Percentiles rank a stretch among this genome's conserved stretches.
Conservation (phyloP, 2,113 vertebrate species). For the Mirza zaza region DNA sequence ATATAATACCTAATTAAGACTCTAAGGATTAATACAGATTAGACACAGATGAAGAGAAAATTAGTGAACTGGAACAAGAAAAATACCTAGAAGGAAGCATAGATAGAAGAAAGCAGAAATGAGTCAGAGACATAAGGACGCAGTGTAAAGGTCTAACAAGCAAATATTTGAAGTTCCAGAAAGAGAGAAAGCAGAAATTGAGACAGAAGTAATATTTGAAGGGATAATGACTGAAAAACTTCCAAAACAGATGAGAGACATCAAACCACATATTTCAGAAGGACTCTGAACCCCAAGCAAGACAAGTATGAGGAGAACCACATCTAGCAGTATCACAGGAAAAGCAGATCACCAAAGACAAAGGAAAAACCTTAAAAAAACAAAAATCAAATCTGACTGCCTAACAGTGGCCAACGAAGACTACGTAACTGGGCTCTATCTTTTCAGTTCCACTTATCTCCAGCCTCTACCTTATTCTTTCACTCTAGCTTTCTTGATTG, state of each 20-base stretch:
- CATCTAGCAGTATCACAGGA: too few species aligned
- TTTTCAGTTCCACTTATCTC: neutral
- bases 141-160: neutral
- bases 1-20: neutral
- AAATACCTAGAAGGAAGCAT: neutral
- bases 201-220: neutral
- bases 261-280: neutral
- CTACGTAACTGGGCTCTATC: neutral
- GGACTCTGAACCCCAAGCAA: too few species aligned
- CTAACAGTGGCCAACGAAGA: accelerated
- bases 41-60: neutral
- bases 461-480: neutral
- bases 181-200: neutral
- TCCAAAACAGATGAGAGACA: neutral
- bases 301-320: neutral
- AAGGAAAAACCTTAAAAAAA: neutral
- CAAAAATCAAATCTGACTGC: neutral
- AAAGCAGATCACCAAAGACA: neutral
- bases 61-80: neutral
- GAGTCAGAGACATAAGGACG: neutral
- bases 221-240: neutral
- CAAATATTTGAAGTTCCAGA: neutral
- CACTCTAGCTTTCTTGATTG: neutral
- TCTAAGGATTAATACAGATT: neutral
- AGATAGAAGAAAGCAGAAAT: neutral